Conservation (phyloP, 2,113 vertebrate genomes). For the Mohoua ochrocephala region DNA sequence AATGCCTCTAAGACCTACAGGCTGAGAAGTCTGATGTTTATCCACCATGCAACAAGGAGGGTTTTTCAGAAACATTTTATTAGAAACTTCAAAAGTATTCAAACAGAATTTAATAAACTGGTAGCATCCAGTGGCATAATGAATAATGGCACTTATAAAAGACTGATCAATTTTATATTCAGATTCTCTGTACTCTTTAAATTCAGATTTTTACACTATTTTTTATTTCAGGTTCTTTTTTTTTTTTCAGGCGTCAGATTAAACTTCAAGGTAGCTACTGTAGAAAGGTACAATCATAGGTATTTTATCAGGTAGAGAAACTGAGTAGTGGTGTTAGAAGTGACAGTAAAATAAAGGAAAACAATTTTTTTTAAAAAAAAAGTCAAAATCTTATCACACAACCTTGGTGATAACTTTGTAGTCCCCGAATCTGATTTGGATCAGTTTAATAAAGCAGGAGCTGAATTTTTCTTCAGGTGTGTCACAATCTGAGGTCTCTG, state of each 20-base stretch:
- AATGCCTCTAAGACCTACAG: not conserved
- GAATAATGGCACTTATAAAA: not conserved
- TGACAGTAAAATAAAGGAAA: not conserved
- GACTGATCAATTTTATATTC: not conserved
- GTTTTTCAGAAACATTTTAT: not conserved
- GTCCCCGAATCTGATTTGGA: not conserved
- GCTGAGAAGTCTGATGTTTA: not conserved
- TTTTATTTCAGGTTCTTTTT: not conserved
- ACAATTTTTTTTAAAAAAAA: not conserved
- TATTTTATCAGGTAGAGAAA: not conserved
- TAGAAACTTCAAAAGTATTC: not conserved
- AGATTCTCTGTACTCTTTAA: not conserved
- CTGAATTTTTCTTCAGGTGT: not conserved
- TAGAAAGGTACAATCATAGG: not conserved
- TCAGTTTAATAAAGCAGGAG: not conserved
- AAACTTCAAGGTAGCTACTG: not conserved
- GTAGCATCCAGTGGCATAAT: not conserved
- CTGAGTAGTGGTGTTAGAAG: not conserved
- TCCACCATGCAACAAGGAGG: not conserved
- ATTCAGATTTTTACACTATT: not conserved
- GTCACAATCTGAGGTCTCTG: not conserved
- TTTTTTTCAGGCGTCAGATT: not conserved
- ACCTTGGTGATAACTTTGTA: not conserved
- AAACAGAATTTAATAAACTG: not conserved
- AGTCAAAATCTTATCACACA: not conserved